Evolutionary conservation across 2,888 invertebrate genomes (phyloP), one percentile per base, ranked within the genome.

Genomic region (Brachycybe producta): DNA sequence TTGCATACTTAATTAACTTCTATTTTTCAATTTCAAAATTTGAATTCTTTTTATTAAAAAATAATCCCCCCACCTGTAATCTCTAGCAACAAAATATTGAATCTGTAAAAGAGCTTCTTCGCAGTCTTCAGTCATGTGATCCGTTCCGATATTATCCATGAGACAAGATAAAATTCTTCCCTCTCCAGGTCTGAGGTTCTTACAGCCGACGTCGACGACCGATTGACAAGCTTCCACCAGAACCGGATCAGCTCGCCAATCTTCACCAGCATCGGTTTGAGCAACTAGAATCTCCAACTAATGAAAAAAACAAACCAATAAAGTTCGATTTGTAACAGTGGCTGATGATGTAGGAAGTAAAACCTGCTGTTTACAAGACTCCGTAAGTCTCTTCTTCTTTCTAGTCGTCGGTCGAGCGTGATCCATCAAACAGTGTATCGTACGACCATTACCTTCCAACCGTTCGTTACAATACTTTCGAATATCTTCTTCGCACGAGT

Each of bases 341-440:
- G 24, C 23, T 7, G 8, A 40, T 21, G 17, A 13, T 46, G 3
- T 15, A 30, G 19, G 42, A 40, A 40, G 42, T 67, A 70, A 69
- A 66, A 78, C 78, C 46, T 86, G 83, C 63, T 80, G 75, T 64
- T 80, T 78, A 61, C 90, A 91, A 44, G 72, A 70, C 17, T 75
- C 65, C 30, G 79, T 76, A 26, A 88, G 78, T 56, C 80, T 71
- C 7, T 78, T 78, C 60, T 75, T 76, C 59, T 73, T 71, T 34
- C 52, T 47, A 3, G 50, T 51, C 24, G 51, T 56, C 13, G 54
- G 56, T 59, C 82, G 76, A 1, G 85, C 83, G 66, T 86, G 81
- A 35, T 84, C 83, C 87, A 97, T 87, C 38, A 98, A 71, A 64
- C 97, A 98, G 65, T 97, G 95, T 57, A 98, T 82, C 0, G 94